Evolutionary conservation across 1,140 invertebrate genomes (phyloP), one percentile per base, ranked within the genome.

Genomic region (Cherax destructor): DNA sequence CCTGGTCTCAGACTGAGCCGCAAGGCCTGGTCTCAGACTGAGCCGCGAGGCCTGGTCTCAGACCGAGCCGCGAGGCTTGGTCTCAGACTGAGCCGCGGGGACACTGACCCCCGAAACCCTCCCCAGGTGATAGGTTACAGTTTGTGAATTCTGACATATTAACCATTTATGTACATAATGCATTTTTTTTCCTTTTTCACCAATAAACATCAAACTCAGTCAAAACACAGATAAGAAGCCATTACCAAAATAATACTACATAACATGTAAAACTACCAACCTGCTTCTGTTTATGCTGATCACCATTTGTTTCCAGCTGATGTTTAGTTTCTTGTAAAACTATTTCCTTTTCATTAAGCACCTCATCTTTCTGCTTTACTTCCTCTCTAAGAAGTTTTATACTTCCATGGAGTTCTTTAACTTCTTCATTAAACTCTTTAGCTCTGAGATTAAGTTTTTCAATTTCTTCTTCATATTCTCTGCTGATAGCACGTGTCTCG

Each of bases 381-480:
- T 87, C 56, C 49, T 87, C 11, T 59, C 56, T 87, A 16, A 78
- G 50, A 4, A 21, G 10, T 16, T 76, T 16, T 24, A 50, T 59
- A 10, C 11, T 24, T 30, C 59, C 59, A 21, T 50, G 9, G 13
- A 78, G 47, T 59, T 87, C 72, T 76, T 87, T 47, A 21, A 78
- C 18, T 41, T 87, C 85, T 77, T 78, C 13, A 21, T 59, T 18
- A 13, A 16, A 6, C n/a, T 77, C 41, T 24, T 74, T 47, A 24
- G 41, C 72, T 52, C 41, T 49, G 24, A 49, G 41, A 65, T 18
- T 21, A 49, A 69, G 83, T 7, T 72, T 47, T 18, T 72, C 30
- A n/a, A 72, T 47, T 85, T 74, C 61, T n/a, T 69, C 65, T 49
- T 49, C 83, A 85, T 24, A 49, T 21, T 85, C 83, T 47, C 61